Conservation (phyloP, 1,140 invertebrate species). For the Pseudomyrmex cubaensis region DNA sequence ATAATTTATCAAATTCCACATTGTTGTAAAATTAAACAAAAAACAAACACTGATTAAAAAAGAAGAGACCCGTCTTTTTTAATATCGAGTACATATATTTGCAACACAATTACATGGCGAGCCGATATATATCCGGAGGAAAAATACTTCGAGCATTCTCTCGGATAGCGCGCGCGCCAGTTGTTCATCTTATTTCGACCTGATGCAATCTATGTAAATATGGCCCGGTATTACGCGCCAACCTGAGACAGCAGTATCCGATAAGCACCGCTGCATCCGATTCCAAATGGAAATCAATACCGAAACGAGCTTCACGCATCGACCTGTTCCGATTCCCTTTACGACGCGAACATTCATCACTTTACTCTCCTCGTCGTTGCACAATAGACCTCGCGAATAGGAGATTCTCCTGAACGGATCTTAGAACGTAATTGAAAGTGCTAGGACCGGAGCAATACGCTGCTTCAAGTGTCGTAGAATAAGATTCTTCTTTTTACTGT, state of each 20-base stretch:
- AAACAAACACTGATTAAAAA: neutral
- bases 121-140: conserved; percentile 4
- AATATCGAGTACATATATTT: neutral
- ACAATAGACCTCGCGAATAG: conserved; percentile 63
- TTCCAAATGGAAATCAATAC: conserved; percentile 75
- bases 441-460: too few relatives aligned
- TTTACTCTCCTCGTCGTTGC: conserved; percentile 64
- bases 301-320: conserved; percentile 65
- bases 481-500: neutral
- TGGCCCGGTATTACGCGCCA: conserved; percentile 35
- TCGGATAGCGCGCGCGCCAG: conserved; percentile 52
- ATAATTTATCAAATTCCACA: neutral
- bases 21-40: neutral
- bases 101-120: neutral
- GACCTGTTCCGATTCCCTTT: conserved; percentile 60
- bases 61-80: neutral
- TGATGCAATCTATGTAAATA: conserved; percentile 60
- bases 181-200: conserved; percentile 67
- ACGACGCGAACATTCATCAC: conserved; percentile 65
- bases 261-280: conserved; percentile 70
- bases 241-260: conserved; percentile 68
- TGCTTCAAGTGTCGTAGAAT: conserved; percentile 12
- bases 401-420: conserved; percentile 27
- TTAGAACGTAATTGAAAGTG: conserved; percentile 42
- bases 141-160: conserved; percentile 49